Evolutionary conservation across 2,888 invertebrate genomes (phyloP).

Genomic region (Cacoxenus indagator): DNA sequence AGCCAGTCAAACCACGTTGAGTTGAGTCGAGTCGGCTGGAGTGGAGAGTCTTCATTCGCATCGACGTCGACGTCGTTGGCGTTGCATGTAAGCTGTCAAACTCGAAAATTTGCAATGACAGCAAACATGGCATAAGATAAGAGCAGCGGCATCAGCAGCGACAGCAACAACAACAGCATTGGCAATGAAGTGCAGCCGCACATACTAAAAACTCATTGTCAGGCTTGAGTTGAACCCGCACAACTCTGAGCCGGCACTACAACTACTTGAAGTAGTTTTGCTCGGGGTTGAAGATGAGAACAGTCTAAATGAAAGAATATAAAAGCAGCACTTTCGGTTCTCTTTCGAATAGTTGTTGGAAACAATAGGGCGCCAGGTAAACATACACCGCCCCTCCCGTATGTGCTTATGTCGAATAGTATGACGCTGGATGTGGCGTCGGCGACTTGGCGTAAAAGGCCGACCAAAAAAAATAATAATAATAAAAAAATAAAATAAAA

Average conservation of each 20-base stretch:
- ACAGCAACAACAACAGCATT: constrained; percentile 27
- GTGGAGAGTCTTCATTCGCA: constrained; percentile 21
- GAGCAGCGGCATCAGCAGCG: constrained; percentile 30
- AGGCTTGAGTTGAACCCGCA: constrained; percentile 47
- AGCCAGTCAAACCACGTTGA: not conserved
- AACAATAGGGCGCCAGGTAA: constrained; percentile 60
- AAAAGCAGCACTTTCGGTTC: not conserved
- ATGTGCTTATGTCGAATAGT: not conserved
- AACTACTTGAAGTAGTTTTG: not conserved
- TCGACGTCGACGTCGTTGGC: constrained; percentile 25
- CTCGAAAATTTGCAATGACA: constrained; percentile 69
- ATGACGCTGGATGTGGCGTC: not conserved
- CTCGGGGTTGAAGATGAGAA: not conserved
- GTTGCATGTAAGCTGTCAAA: constrained; percentile 67
- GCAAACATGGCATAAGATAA: constrained; percentile 59
- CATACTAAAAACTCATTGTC: constrained; percentile 63
- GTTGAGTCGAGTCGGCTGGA: not conserved
- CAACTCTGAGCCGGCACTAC: not conserved
- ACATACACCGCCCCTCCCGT: constrained; percentile 19
- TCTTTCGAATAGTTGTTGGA: constrained; percentile 6
- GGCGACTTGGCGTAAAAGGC: not conserved
- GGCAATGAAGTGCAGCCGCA: constrained; percentile 51
- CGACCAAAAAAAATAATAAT: not conserved
- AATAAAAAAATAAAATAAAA: not conserved
- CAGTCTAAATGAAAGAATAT: constrained; percentile 15